phyloP scores from a whole-genome alignment of 2,888 invertebrate genomes.

The Acheta domesticus region DNA sequence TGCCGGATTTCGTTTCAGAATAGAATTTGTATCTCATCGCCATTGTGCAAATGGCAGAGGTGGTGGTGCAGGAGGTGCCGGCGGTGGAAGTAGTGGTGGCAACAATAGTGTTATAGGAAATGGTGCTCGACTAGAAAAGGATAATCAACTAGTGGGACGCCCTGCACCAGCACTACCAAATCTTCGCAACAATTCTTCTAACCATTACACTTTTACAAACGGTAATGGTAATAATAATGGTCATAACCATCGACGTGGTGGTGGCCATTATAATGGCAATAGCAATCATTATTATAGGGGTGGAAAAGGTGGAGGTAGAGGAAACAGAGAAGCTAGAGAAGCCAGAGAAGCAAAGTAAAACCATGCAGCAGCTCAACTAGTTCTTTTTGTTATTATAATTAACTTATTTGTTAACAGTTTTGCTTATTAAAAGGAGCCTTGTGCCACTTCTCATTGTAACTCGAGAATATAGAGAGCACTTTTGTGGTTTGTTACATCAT shows the following conservation, averaged over 20 bases:
- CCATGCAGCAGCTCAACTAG: not conserved
- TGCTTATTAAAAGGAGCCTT: constrained; percentile 20
- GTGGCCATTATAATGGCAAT: constrained; percentile 36
- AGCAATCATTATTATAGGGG: constrained; percentile 41
- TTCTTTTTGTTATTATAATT: constrained; percentile 24
- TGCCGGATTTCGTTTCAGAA: constrained; percentile 25
- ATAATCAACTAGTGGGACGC: constrained; percentile 38
- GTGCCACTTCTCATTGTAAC: not conserved
- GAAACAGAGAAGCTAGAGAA: constrained; percentile 25
- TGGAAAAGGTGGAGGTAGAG: constrained; percentile 36
- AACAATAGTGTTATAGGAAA: not conserved
- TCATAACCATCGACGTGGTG: constrained; percentile 33
- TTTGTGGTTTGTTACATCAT: not conserved
- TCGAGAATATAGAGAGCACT: not conserved
- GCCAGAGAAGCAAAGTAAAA: constrained; percentile 19
- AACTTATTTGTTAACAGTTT: constrained; percentile 12
- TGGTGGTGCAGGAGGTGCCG: not conserved
- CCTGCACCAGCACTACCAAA: constrained; percentile 40
- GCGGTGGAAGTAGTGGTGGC: constrained; percentile 22
- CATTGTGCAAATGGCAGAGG: constrained; percentile 31
- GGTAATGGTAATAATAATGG: constrained; percentile 31
- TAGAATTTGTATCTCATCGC: constrained; percentile 36
- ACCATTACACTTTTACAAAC: constrained; percentile 30
- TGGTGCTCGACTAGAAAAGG: constrained; percentile 34
- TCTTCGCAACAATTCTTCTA: constrained; percentile 35